Percentiles rank a stretch among this genome's conserved stretches.
Conservation (phyloP, 2,797 vertebrate genomes). For the Parotocinclus haroldoi region DNA sequence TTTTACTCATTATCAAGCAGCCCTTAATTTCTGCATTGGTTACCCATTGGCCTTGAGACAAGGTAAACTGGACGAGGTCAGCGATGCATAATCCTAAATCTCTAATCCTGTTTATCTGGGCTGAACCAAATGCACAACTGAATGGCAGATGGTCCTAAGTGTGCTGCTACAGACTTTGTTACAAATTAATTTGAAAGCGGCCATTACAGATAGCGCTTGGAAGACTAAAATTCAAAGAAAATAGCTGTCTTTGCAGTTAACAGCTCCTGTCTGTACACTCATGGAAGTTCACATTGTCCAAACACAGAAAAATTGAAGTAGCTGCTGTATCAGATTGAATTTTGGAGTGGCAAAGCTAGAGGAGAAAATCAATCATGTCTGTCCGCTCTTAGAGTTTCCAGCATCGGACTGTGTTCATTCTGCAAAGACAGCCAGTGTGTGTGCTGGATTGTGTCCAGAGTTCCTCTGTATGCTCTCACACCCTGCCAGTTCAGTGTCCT, state of each 20-base stretch:
- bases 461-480: slow-evolving; percentile 29
- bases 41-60: slow-evolving; percentile 38
- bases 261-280: background rate
- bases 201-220: slow-evolving; percentile 11
- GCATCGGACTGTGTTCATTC: slow-evolving; percentile 26
- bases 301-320: slow-evolving; percentile 16
- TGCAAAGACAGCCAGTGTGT: slow-evolving; percentile 32
- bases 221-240: background rate
- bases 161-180: background rate
- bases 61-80: slow-evolving; percentile 50
- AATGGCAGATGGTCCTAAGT: slow-evolving; percentile 12
- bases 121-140: slow-evolving; percentile 64
- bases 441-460: slow-evolving; percentile 29
- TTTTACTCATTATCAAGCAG: too few species aligned
- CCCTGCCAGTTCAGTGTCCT: slow-evolving; percentile 32
- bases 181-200: slow-evolving; percentile 19
- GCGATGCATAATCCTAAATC: slow-evolving; percentile 66
- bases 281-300: background rate
- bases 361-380: slow-evolving; percentile 43
- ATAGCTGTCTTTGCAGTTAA: background rate
- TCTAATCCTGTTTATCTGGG: slow-evolving; percentile 74
- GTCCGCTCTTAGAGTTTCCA: slow-evolving; percentile 32
- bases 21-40: slow-evolving; percentile 15
- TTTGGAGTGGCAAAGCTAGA: slow-evolving; percentile 29
- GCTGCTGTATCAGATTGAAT: slow-evolving; percentile 21